Conservation (phyloP, 2,113 vertebrate species). For the Odocoileus virginianus region DNA sequence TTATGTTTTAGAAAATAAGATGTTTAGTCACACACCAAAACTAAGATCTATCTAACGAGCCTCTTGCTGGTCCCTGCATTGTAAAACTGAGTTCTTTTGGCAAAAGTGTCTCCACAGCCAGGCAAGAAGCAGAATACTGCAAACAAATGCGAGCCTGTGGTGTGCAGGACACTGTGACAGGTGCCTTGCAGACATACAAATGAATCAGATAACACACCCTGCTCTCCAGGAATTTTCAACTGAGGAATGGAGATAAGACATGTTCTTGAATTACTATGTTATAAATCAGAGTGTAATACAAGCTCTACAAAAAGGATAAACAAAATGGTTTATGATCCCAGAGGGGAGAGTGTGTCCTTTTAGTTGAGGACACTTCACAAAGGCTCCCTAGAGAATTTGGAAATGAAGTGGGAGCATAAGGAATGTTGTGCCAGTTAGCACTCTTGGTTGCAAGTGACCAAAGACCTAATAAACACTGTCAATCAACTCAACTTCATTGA, state of each 20-base stretch:
- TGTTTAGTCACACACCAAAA: background rate
- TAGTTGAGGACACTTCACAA: background rate
- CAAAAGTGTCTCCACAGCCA: background rate
- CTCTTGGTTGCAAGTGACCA: background rate
- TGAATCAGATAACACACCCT: background rate
- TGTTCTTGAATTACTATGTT: background rate
- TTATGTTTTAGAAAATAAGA: slow-evolving; percentile 2
- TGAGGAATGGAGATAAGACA: background rate
- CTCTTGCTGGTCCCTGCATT: background rate
- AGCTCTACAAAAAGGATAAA: background rate
- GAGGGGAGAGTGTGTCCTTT: background rate
- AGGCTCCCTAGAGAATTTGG: background rate
- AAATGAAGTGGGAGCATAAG: background rate
- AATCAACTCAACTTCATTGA: background rate
- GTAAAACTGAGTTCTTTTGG: background rate
- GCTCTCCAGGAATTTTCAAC: background rate
- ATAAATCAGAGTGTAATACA: background rate
- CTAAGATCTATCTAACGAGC: background rate
- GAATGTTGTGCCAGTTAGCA: background rate
- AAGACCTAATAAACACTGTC: background rate
- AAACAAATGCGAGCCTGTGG: background rate
- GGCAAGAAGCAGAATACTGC: background rate
- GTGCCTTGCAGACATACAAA: background rate
- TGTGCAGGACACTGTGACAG: background rate
- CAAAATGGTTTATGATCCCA: background rate